phyloP scores from a whole-genome alignment of 2,888 invertebrate species.

The Torymus texanus region DNA sequence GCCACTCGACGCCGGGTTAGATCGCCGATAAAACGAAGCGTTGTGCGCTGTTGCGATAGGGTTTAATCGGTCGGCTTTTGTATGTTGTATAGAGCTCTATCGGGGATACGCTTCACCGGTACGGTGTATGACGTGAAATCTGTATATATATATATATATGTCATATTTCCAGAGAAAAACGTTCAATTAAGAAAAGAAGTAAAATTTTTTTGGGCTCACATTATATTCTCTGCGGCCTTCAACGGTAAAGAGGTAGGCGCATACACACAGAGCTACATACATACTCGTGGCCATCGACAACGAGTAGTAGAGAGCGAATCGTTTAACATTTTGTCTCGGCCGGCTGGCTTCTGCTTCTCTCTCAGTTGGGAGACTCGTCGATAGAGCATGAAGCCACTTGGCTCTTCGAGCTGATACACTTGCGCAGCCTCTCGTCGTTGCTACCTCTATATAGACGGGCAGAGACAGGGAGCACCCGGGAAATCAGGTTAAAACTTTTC shows the following conservation, averaged over 20 bases:
- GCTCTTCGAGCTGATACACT: slow-evolving; percentile 47
- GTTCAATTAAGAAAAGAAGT: too few species aligned
- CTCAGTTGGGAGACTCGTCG: slow-evolving; percentile 30
- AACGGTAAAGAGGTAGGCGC: too few species aligned
- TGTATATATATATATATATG: too few species aligned
- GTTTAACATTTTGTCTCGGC: slow-evolving; percentile 41
- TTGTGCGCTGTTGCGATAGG: too few species aligned
- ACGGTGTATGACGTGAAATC: too few species aligned
- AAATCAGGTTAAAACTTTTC: slow-evolving; percentile 57
- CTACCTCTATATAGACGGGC: background rate
- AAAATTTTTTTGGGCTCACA: too few species aligned
- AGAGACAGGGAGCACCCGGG: slow-evolving; percentile 14
- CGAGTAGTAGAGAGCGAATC: slow-evolving; percentile 15
- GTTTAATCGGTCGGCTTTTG: too few species aligned
- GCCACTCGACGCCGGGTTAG: background rate
- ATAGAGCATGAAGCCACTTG: slow-evolving; percentile 57
- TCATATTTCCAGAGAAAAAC: too few species aligned
- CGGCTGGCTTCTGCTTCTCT: background rate
- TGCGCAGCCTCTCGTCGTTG: background rate
- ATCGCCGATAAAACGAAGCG: background rate
- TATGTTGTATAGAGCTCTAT: too few species aligned
- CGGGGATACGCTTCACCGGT: too few species aligned
- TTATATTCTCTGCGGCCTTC: too few species aligned
- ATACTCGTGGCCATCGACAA: background rate
- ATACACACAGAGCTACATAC: too few species aligned